Base-by-base conservation (phyloP, 2,888 invertebrate species). In the Drosophila lacicola region DNA sequence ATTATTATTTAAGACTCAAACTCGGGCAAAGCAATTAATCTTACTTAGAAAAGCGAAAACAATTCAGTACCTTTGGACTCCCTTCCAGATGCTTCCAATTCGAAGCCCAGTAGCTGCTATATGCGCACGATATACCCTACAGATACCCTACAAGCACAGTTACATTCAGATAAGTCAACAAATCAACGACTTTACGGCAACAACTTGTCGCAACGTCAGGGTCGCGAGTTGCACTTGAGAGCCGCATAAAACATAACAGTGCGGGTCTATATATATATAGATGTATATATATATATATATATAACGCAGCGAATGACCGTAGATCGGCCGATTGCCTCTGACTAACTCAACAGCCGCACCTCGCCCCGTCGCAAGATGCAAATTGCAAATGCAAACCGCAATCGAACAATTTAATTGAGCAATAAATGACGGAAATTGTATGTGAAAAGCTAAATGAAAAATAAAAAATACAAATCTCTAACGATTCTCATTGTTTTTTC, bases 371-470 rank as follows among this genome's bases (percentile, higher is more conserved):
- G 29, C 61, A 37, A 66, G 61, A 49, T 77, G 78, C 42, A 74
- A 83, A 86, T 81, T 72, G 58, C 39, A 70, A 71, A 70, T 71
- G 83, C 62, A 77, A 80, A 75, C 68, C 62, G 78, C 75, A 80
- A 55, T 75, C 74, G 72, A 78, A 66, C 70, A 73, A 61, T 79
- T 78, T 81, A 87, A 87, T 87, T 85, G 74, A 85, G 72, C 70
- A 82, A 83, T 85, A 85, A 85, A 85, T 88, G 85, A 81, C 86
- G 86, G 86, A 86, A 85, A 76, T 70, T 72, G 62, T 19, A 56
- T 54, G 65, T 65, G 42, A 47, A 65, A 57, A 55, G 46, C 53
- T 11, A 34, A 41, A 11, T 17, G 49, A 72, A 67, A 36, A 11
- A 11, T 1, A 14, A 3, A 19, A 54, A 25, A 25, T 14, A 13